Conservation (phyloP, 1,140 invertebrate species). For the Aporrectodea caliginosa region DNA sequence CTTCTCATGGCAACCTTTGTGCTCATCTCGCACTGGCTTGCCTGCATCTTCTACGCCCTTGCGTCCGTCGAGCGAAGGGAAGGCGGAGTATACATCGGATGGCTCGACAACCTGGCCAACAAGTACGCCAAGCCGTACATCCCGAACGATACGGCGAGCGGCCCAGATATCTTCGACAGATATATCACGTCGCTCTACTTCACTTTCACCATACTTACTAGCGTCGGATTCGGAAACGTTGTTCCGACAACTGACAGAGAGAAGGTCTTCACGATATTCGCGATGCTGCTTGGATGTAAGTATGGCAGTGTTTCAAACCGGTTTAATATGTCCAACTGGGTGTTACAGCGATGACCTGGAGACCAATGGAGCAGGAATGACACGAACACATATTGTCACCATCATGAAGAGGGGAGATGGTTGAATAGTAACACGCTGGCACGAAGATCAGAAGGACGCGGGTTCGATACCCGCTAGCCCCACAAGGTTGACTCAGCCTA, state of each 20-base stretch:
- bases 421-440: no score
- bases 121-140: conserved; percentile 8
- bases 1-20: conserved; percentile 31
- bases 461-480: no score
- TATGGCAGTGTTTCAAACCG: no score
- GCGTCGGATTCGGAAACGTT: conserved; percentile 90
- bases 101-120: neutral
- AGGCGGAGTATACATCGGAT: no score
- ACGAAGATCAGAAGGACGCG: no score
- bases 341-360: no score
- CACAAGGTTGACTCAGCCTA: no score
- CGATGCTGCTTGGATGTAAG: conserved; percentile 43
- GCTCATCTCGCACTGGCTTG: conserved; percentile 33
- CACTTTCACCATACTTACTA: conserved; percentile 85
- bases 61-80: conserved; percentile 11
- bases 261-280: conserved; percentile 62
- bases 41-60: conserved; percentile 31
- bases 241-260: conserved; percentile 84
- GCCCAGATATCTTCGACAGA: conserved; percentile 49
- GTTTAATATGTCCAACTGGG: no score
- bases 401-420: no score
- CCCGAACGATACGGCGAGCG: conserved; percentile 32
- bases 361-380: no score
- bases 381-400: no score
- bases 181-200: conserved; percentile 91